Percentiles rank a stretch among this genome's conserved stretches.
phyloP scores from a whole-genome alignment of 92 coral and sea anemone genomes.

The Zoanthus sansibaricus region DNA sequence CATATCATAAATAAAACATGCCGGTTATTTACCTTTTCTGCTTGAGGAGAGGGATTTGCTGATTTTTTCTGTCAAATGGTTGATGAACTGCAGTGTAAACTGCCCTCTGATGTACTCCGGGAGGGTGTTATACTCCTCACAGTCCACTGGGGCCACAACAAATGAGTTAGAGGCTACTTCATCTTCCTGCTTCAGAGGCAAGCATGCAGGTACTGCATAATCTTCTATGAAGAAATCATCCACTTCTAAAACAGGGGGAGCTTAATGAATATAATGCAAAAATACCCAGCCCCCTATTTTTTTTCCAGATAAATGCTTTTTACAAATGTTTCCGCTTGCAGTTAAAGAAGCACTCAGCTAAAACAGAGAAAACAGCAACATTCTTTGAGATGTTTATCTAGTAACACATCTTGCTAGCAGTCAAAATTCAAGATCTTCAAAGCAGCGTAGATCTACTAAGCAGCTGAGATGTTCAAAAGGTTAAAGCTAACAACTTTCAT shows the following conservation, averaged over 20 bases:
- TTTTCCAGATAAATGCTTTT: too few relatives aligned
- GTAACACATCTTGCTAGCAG: too few relatives aligned
- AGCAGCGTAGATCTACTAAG: too few relatives aligned
- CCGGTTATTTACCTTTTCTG: conserved; percentile 45
- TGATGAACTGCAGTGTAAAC: conserved; percentile 68
- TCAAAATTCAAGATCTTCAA: too few relatives aligned
- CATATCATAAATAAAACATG: too few relatives aligned
- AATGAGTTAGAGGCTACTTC: neutral
- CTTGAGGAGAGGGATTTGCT: conserved; percentile 48
- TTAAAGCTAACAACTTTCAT: too few relatives aligned
- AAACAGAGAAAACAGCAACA: too few relatives aligned
- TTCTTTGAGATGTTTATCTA: too few relatives aligned
- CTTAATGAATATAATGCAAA: neutral
- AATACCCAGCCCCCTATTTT: too few relatives aligned
- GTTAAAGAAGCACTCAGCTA: too few relatives aligned
- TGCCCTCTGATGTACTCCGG: conserved; percentile 72
- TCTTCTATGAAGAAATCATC: conserved; percentile 37
- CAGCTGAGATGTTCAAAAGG: too few relatives aligned
- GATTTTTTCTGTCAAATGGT: conserved; percentile 49
- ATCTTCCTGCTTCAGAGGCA: conserved; percentile 1
- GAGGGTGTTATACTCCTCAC: conserved; percentile 56
- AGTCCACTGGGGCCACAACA: conserved; percentile 54
- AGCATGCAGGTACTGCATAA: conserved; percentile 14
- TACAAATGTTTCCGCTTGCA: too few relatives aligned
- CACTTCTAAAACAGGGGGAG: neutral